phyloP scores from a whole-genome alignment of 1,140 invertebrate species.

The Latrodectus geometricus region DNA sequence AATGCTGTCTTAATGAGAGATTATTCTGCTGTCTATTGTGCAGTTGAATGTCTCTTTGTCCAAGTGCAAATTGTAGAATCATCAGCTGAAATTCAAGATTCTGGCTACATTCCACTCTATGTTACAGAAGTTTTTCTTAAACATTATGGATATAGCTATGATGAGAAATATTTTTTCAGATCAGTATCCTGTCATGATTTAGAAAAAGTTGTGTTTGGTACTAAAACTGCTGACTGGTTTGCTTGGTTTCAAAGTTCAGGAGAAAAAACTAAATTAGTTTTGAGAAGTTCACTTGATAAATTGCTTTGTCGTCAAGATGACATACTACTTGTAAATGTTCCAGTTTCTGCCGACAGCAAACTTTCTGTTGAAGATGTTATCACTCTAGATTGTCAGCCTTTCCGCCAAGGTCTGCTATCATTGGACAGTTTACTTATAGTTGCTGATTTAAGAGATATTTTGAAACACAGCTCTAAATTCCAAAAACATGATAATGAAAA shows the following conservation, averaged over 20 bases:
- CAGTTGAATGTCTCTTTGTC: constrained; percentile 22
- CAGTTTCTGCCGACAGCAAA: not conserved
- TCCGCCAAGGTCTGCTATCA: constrained; percentile 32
- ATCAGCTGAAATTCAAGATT: not conserved
- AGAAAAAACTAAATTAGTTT: constrained; percentile 17
- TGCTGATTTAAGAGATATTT: constrained; percentile 20
- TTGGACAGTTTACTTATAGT: constrained; percentile 30
- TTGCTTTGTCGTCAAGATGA: constrained; percentile 33
- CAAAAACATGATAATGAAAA: not conserved
- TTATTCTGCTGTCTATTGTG: constrained; percentile 1
- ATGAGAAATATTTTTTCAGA: constrained; percentile 20
- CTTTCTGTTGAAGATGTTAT: constrained; percentile 1
- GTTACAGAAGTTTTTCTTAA: constrained; percentile 40
- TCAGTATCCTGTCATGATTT: constrained; percentile 17
- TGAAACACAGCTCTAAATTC: not conserved
- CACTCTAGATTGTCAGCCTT: constrained; percentile 43
- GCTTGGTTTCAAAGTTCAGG: constrained; percentile 14
- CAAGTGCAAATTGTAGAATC: constrained; percentile 10
- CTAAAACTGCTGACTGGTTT: constrained; percentile 30
- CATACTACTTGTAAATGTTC: constrained; percentile 21
- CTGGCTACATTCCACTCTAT: constrained; percentile 11
- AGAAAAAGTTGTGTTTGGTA: constrained; percentile 40
- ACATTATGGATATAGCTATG: constrained; percentile 34
- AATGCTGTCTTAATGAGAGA: constrained; percentile 6
- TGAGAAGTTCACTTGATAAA: constrained; percentile 12